phyloP scores from a whole-genome alignment of 1,140 invertebrate species.

The Saccostrea echinata region DNA sequence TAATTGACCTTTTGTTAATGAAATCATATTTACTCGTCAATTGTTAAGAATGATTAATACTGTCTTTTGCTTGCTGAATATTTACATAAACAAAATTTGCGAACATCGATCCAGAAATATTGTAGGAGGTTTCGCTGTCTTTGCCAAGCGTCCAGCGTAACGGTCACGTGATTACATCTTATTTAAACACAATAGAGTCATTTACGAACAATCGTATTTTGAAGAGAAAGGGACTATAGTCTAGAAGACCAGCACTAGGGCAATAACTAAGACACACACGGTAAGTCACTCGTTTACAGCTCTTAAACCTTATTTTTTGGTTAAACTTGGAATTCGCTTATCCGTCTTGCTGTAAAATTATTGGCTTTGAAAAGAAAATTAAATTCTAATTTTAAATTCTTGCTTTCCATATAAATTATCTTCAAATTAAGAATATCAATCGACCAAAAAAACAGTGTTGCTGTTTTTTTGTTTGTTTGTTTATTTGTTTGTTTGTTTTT shows the following conservation, averaged over 20 bases:
- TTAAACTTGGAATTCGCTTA: too few species aligned
- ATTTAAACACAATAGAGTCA: slow-evolving; percentile 38
- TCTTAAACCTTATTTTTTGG: background rate
- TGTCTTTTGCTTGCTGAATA: background rate
- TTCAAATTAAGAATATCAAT: too few species aligned
- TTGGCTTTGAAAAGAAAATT: too few species aligned
- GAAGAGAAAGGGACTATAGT: slow-evolving; percentile 5
- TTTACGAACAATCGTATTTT: slow-evolving; percentile 35
- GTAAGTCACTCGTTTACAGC: background rate
- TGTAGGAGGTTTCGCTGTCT: slow-evolving; percentile 33
- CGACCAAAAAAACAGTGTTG: too few species aligned
- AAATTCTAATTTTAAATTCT: too few species aligned
- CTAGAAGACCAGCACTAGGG: background rate
- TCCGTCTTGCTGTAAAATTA: too few species aligned
- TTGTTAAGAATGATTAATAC: background rate
- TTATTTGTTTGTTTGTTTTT: too few species aligned
- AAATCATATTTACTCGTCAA: too few species aligned
- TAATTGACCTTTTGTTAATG: too few species aligned
- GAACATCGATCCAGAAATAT: slow-evolving; percentile 11
- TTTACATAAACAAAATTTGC: slow-evolving; percentile 25
- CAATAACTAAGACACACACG: background rate
- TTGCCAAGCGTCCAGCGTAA: slow-evolving; percentile 13
- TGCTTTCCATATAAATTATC: too few species aligned
- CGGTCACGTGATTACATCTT: slow-evolving; percentile 22
- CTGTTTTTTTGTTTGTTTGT: too few species aligned